Conservation (phyloP, 2,113 vertebrate genomes). For the Chaetodon trifascialis region DNA sequence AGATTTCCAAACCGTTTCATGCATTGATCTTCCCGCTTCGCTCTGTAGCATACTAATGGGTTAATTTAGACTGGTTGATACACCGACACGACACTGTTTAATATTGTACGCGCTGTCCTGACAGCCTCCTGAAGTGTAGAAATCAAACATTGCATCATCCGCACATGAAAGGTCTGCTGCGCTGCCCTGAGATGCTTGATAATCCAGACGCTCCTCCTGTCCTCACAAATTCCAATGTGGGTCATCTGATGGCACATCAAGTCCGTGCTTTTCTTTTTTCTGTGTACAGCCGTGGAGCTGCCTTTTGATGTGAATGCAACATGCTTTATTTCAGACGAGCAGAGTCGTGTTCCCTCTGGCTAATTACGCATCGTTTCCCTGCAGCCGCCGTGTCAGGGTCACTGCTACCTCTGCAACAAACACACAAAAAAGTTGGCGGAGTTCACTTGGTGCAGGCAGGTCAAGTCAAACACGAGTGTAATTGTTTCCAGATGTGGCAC, state of each 20-base stretch:
- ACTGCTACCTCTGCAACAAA: conserved; percentile 86
- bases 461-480: conserved; percentile 94
- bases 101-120: conserved; percentile 73
- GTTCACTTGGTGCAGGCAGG: conserved; percentile 95
- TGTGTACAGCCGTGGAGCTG: conserved; percentile 31
- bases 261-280: neutral
- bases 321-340: conserved; percentile 70
- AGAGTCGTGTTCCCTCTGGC: conserved; percentile 84
- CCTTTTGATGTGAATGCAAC: conserved; percentile 54
- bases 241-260: conserved; percentile 63
- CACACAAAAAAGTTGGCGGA: conserved; percentile 85
- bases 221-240: conserved; percentile 57
- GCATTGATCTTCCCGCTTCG: conserved; percentile 77
- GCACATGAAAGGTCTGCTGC: conserved; percentile 67
- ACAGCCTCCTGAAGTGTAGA: conserved; percentile 72
- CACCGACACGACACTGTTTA: conserved; percentile 74
- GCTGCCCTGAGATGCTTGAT: conserved; percentile 53
- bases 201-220: conserved; percentile 58
- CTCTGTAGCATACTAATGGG: conserved; percentile 81
- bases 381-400: conserved; percentile 84
- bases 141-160: conserved; percentile 80
- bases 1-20: conserved; percentile 83
- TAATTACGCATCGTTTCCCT: conserved; percentile 91
- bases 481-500: conserved; percentile 97
- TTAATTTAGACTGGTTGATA: conserved; percentile 80